phyloP scores from a whole-genome alignment of 2,113 vertebrate genomes.

The Silurus meridionalis region DNA sequence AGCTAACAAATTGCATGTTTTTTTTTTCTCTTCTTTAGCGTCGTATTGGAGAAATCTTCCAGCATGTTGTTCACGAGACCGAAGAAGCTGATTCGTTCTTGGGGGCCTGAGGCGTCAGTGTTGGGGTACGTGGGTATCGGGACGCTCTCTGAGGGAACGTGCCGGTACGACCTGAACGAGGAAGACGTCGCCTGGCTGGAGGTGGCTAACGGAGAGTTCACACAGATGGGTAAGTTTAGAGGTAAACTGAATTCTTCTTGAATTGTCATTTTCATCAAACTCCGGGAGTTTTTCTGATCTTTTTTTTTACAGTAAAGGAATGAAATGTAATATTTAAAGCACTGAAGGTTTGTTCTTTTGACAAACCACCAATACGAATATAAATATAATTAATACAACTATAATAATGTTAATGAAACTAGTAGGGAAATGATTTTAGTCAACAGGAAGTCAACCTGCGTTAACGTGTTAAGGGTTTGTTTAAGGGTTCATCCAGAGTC shows the following conservation, averaged over 20 bases:
- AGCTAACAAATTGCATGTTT: not conserved
- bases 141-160: constrained; percentile 83
- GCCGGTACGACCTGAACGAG: constrained; percentile 92
- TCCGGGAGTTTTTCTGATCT: too few species aligned
- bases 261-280: not conserved
- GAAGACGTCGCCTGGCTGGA: constrained; percentile 88
- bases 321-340: too few species aligned
- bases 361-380: not conserved
- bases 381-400: too few species aligned
- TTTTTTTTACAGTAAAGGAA: too few species aligned
- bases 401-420: too few species aligned
- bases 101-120: constrained; percentile 77
- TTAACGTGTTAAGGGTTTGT: not conserved
- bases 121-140: constrained; percentile 88
- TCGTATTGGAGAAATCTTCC: constrained; percentile 77
- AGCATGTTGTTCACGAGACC: constrained; percentile 82
- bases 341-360: not conserved
- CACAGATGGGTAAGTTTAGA: constrained; percentile 85
- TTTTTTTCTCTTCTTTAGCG: constrained; percentile 61
- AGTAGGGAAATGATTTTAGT: not conserved
- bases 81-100: constrained; percentile 86
- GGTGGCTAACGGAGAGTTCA: constrained; percentile 84
- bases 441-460: not conserved
- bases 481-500: not conserved
- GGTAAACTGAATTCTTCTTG: not conserved